Evolutionary conservation across 1,140 invertebrate species (phyloP), one percentile per base, ranked within the genome.

Genomic region (Saxidomus purpurata): DNA sequence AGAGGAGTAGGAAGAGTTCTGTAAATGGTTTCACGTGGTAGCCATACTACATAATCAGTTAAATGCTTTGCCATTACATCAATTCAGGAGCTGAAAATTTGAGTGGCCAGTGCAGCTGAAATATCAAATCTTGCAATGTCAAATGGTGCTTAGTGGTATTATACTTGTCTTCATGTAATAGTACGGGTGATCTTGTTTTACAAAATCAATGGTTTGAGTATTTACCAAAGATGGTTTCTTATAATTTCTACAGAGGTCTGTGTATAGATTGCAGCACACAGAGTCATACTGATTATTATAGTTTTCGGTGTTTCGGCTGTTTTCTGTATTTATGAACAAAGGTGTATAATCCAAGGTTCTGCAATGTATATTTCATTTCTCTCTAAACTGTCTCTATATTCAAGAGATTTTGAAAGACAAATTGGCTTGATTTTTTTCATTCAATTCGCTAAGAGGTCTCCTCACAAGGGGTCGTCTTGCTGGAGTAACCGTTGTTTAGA

Each of bases 21-120:
- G 40, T 61, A 17, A n/a, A 91, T 91, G 0, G 59, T 61, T 71
- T 90, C 89, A 36, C 89, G 74, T 43, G 74, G 84, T 28, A 90
- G 59, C 88, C 90, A 91, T 22, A 87, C 61, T 34, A 91, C 36
- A n/a, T 1, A 52, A 25, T 19, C n/a, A 40, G 25, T 59, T 36
- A 79, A 79, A 2, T 80, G 34, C 22, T 43, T 17, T 40, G 85
- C 11, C 31, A 87, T 49, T 6, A 67, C 19, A 17, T 36, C 2
- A 22, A 87, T 87, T 47, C 86, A 88, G 17, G 15, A 31, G 8
- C 36, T 0, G 69, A 81, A 88, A 22, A 69, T 88, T 47, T n/a
- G 31, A 55, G n/a, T 52, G 15, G 69, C 47, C 22, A 83, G 13
- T 4, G 71, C 43, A 4, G 15, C 17, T 4, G 67, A 74, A 28